Evolutionary conservation across 2,113 vertebrate species (phyloP), one percentile per base, ranked within the genome.

Genomic region (Danionella cerebrum): DNA sequence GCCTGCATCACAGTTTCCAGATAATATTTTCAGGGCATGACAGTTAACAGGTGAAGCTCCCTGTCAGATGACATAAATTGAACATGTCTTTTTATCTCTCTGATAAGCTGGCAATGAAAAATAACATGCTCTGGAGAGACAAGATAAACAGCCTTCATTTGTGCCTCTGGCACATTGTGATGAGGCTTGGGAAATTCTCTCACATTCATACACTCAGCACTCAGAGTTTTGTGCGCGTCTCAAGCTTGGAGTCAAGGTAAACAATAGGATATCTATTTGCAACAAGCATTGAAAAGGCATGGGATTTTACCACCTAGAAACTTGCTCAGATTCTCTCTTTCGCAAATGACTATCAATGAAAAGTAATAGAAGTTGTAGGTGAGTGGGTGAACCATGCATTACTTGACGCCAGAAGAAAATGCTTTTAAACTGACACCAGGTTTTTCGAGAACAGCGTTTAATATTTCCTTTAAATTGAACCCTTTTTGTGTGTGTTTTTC

Each of bases 61-160:
- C 74, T 68, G 59, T 80, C 78, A 79, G 64, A 63, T 79, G 71
- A 78, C 72, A 66, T 59, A 77, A 80, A 77, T 67, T 74, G 73
- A 76, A 78, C 73, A 16, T 74, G 65, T 73, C 78, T 76, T 76
- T 71, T 78, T 82, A 80, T 80, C 71, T 76, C 42, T 65, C 67
- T 66, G 51, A 45, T 72, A 73, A 79, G 78, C 44, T 57, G 44
- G 36, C 54, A 79, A 80, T 79, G 71, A 75, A 76, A 78, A 75
- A 52, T 70, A 75, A 82, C 72, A 64, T 51, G 51, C 67, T 77
- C 62, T 64, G 72, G 64, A 77, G 67, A 71, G 60, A 36, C 47
- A 70, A 79, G 75, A 76, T 71, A 73, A 79, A 76, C 66, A 12
- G 69, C 68, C 59, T 62, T 79, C 74, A 79, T 76, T 74, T 76